phyloP scores from a whole-genome alignment of 2,888 invertebrate genomes.

The Lasioglossum malachurum region DNA sequence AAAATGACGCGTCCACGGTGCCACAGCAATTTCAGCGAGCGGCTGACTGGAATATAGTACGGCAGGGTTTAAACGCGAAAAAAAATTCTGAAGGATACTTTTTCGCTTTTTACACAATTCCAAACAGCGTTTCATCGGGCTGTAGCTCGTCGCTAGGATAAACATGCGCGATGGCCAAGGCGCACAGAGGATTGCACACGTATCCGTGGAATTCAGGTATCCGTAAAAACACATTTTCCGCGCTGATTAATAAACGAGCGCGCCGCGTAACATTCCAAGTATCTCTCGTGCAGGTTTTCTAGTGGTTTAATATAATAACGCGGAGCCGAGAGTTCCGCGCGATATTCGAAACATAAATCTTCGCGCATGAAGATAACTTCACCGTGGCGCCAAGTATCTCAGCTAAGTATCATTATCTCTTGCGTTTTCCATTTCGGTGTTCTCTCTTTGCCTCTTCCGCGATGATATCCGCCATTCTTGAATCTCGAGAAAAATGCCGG shows the following conservation, averaged over 20 bases:
- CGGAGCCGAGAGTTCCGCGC: not conserved
- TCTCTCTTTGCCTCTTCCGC: not conserved
- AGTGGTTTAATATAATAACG: not conserved
- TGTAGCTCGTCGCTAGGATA: not conserved
- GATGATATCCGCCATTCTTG: not conserved
- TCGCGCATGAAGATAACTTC: conserved; percentile 3
- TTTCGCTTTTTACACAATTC: not conserved
- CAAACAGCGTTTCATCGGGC: not conserved
- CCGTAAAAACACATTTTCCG: conserved; percentile 35
- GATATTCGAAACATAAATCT: conserved; percentile 10
- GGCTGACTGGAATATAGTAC: not conserved
- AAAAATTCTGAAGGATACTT: not conserved
- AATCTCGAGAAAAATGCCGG: conserved; percentile 9
- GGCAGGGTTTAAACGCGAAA: not conserved
- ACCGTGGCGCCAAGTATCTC: not conserved
- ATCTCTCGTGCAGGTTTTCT: conserved; percentile 11
- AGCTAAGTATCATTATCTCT: not conserved
- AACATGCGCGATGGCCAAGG: not conserved
- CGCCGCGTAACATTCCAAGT: conserved; percentile 5
- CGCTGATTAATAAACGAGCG: conserved; percentile 24
- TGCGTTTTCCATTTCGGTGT: conserved; percentile 1
- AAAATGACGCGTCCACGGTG: not conserved
- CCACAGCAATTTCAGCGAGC: not conserved
- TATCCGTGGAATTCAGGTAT: not conserved
- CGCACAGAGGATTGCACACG: conserved; percentile 1